Percentiles rank a stretch among this genome's conserved stretches.
phyloP scores from a whole-genome alignment of 2,888 invertebrate genomes.

The Matsumyia berberina region DNA sequence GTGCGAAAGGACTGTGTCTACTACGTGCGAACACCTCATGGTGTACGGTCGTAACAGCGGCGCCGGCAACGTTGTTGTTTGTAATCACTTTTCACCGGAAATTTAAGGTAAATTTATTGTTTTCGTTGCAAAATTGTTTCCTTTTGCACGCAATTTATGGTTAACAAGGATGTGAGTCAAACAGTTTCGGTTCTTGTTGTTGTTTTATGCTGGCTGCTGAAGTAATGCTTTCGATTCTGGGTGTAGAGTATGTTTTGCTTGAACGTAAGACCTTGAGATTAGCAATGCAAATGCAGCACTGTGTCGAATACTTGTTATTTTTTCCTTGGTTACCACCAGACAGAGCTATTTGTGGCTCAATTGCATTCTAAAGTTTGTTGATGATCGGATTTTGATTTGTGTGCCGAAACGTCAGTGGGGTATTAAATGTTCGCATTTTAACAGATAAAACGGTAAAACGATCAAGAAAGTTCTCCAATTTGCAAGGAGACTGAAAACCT shows the following conservation, averaged over 20 bases:
- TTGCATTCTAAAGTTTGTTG: too few species aligned
- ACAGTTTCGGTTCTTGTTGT: conserved; percentile 7
- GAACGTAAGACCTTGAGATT: conserved; percentile 16
- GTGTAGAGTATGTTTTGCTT: background rate
- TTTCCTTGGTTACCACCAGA: background rate
- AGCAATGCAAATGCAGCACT: conserved; percentile 33
- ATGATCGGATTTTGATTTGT: too few species aligned
- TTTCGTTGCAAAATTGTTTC: conserved; percentile 73
- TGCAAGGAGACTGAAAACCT: too few species aligned
- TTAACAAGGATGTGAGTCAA: conserved; percentile 39
- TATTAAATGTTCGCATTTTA: too few species aligned
- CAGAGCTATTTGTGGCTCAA: too few species aligned
- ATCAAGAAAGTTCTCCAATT: too few species aligned
- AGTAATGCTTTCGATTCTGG: background rate
- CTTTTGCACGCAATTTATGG: conserved; percentile 70
- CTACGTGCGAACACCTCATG: conserved; percentile 52
- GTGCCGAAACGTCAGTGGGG: too few species aligned
- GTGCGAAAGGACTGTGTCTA: conserved; percentile 39
- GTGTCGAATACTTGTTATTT: conserved; percentile 38
- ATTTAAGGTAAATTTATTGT: conserved; percentile 75
- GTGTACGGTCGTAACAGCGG: conserved; percentile 16
- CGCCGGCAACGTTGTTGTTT: conserved; percentile 62
- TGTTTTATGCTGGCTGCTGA: conserved; percentile 3
- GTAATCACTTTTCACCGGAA: conserved; percentile 76
- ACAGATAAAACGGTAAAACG: too few species aligned